Base-by-base conservation (phyloP, 2,797 vertebrate species). In the Rhynchotus rufescens region DNA sequence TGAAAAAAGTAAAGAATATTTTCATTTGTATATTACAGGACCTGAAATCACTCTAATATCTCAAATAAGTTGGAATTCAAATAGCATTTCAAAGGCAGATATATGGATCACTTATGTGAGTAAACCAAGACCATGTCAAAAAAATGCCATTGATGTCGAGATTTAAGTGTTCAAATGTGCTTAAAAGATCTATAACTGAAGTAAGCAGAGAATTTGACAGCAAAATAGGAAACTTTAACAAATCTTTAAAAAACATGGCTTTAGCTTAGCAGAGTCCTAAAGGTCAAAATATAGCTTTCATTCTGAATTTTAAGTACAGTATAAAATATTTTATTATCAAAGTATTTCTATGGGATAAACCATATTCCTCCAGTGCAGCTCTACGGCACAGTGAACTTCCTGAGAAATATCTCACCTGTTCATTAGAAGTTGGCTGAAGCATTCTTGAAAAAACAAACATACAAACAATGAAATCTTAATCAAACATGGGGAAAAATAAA, bases 171-270 rank as follows among this genome's bases (percentile, higher is more conserved):
- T 87, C 5, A 61, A 79, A 62, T 36, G 47, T 34, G 15, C 47
- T 94, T 84, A 77, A 84, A 90, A 89, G 54, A 88, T 64, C 82
- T 79, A 52, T 3, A 86, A 65, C 32, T 52, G 38, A 91, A 85
- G 85, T 83, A 89, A 84, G 64, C n/a, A 75, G 93, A 81, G 20
- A 52, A 88, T 86, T 87, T 93, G 64, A 57, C 62, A 72, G 56
- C 30, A 60, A 89, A 62, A 84, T 80, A 32, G 21, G 84, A 83
- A 91, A 64, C 66, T 42, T 23, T 13, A 84, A 56, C 54, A 91
- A 68, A 71, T 38, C 64, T 81, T 91, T 49, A 74, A 7, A 94
- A 42, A 62, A 42, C 15, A 88, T 36, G 82, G 25, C 56, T 28
- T 65, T 82, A 62, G 34, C 6, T 44, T 51, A 85, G 44, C 72